Conservation (phyloP, 1,140 invertebrate genomes). For the Pogonomyrmex californicus region DNA sequence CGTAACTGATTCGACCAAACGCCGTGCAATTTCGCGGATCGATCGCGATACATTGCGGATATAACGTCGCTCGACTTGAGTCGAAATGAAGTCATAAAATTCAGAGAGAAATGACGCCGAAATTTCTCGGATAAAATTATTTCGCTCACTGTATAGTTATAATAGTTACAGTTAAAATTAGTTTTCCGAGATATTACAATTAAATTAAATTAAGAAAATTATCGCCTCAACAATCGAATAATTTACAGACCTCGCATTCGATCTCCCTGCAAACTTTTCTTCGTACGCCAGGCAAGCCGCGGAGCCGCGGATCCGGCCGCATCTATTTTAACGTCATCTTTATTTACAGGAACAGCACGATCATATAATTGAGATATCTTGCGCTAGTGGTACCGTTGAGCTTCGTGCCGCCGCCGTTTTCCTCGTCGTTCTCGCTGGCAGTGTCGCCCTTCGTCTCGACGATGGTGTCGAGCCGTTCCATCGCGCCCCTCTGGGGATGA, state of each 20-base stretch:
- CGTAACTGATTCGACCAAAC: background rate
- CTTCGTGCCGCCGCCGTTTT: conserved; percentile 76
- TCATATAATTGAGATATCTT: conserved; percentile 84
- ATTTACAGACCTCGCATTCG: background rate
- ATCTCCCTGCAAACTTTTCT: background rate
- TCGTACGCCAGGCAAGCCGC: background rate
- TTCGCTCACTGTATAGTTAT: background rate
- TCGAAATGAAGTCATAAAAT: conserved; percentile 16
- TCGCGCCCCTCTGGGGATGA: conserved; percentile 55
- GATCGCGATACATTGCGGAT: background rate
- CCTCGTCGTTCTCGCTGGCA: conserved; percentile 81
- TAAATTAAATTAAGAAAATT: background rate
- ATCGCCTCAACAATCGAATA: background rate
- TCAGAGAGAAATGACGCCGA: background rate
- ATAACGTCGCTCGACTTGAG: background rate
- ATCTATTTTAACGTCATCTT: conserved; percentile 53
- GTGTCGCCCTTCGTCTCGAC: conserved; percentile 82
- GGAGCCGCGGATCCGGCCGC: conserved; percentile 64
- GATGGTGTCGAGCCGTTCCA: conserved; percentile 83
- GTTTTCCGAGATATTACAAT: background rate
- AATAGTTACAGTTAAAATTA: background rate
- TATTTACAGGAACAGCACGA: conserved; percentile 84
- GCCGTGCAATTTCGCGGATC: background rate
- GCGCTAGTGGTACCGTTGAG: conserved; percentile 80
- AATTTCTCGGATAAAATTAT: background rate